Conservation (phyloP, 1,140 invertebrate species). For the Yoshiicerus persimilis region DNA sequence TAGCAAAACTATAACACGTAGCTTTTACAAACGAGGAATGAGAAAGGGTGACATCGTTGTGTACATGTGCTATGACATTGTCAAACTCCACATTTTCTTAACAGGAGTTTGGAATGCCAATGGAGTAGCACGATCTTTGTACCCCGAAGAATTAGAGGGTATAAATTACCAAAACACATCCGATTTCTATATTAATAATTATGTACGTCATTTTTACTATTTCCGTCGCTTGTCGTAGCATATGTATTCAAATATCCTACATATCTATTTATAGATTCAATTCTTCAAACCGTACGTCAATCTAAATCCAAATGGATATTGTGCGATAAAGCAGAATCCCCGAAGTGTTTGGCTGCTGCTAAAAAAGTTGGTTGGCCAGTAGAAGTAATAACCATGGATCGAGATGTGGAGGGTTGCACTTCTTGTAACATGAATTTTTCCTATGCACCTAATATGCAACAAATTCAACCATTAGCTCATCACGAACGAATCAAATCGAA, state of each 20-base stretch:
- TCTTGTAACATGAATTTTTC: too few species aligned
- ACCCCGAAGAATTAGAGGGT: slow-evolving; percentile 41
- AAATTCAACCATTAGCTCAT: too few species aligned
- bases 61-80: slow-evolving; percentile 29
- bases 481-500: too few species aligned
- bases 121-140: slow-evolving; percentile 26
- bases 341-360: background rate
- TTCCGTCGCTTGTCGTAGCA: too few species aligned
- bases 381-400: background rate
- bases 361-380: background rate
- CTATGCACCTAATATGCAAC: too few species aligned
- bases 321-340: background rate
- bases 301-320: background rate
- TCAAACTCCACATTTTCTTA: slow-evolving; percentile 14
- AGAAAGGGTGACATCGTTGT: slow-evolving; percentile 37
- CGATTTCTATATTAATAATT: too few species aligned
- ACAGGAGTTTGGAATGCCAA: slow-evolving; percentile 44
- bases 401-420: background rate
- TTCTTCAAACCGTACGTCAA: background rate
- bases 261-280: background rate
- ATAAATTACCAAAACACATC: too few species aligned
- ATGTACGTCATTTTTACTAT: too few species aligned
- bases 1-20: slow-evolving; percentile 28
- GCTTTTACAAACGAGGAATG: slow-evolving; percentile 36
- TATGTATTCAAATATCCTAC: too few species aligned